phyloP scores from a whole-genome alignment of 2,113 vertebrate species.

The Cariama cristata region DNA sequence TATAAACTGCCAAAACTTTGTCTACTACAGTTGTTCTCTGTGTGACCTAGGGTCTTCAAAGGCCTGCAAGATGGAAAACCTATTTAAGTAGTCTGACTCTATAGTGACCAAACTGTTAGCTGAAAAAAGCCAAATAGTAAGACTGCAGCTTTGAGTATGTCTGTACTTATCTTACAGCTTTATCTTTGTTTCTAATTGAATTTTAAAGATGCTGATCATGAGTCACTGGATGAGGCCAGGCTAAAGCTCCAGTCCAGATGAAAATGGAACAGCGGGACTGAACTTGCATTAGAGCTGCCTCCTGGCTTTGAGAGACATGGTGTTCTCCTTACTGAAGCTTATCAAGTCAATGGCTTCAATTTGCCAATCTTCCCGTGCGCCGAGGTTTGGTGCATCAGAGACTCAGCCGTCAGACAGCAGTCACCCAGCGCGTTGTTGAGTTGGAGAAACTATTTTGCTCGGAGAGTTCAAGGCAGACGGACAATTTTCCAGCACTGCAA shows the following conservation, averaged over 20 bases:
- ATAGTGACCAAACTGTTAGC: background rate
- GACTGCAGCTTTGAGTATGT: background rate
- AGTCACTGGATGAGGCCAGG: background rate
- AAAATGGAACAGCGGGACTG: background rate
- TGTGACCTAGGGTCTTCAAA: background rate
- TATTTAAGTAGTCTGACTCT: background rate
- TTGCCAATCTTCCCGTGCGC: fast-evolving
- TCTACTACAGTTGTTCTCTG: background rate
- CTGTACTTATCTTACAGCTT: background rate
- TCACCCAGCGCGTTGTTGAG: fast-evolving
- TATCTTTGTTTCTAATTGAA: background rate
- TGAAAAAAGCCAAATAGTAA: background rate
- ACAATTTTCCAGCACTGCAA: background rate
- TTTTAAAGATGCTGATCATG: background rate
- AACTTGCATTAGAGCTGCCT: background rate
- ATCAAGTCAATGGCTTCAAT: fast-evolving
- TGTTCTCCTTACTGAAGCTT: background rate
- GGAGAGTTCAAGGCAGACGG: background rate
- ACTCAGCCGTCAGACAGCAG: background rate
- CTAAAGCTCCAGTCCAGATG: background rate
- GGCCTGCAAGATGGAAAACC: background rate
- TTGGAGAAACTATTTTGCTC: background rate
- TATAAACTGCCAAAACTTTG: background rate
- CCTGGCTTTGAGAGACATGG: fast-evolving
- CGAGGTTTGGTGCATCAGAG: background rate